These are phyloP conservation scores for Zosterops hypoxanthus DNA, from an alignment of 2,113 vertebrate species.

Conservation along the genomic window DNA sequence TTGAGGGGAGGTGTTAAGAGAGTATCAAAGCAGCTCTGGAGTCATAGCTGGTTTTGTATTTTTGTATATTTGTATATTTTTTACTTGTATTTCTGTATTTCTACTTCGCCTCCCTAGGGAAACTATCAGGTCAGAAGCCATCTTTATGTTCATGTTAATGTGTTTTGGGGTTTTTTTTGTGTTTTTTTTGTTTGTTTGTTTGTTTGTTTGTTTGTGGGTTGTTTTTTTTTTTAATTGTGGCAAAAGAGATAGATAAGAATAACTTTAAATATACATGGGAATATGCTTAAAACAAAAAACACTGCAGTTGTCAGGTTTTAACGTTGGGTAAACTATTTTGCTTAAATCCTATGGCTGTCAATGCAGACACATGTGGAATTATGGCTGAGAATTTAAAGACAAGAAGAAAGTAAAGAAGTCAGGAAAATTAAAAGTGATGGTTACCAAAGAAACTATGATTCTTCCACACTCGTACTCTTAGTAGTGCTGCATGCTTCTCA, in stretches of 20 bases:
- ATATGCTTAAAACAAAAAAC: background rate
- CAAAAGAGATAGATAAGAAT: background rate
- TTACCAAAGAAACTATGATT: slow-evolving; percentile 55
- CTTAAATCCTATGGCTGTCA: background rate
- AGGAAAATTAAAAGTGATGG: background rate
- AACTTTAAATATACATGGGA: background rate
- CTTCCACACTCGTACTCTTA: background rate
- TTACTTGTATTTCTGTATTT: background rate
- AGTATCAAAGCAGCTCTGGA: background rate
- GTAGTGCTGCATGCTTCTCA: background rate
- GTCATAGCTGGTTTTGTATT: background rate
- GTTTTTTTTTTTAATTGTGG: background rate
- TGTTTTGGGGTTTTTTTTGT: too few species aligned
- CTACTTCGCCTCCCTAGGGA: background rate
- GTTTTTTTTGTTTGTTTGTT: too few species aligned
- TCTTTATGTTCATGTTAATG: background rate
- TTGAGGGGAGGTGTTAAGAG: background rate
- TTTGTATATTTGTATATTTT: background rate
- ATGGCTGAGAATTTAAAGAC: background rate
- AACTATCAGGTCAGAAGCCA: background rate
- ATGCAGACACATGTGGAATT: background rate
- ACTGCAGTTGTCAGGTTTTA: background rate
- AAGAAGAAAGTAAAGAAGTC: background rate
- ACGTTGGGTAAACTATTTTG: background rate
- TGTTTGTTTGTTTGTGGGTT: background rate